Percentiles rank a stretch among this genome's conserved stretches.
These are phyloP conservation scores for Belgica antarctica DNA, from an alignment of 2,888 invertebrate genomes.

Conservation along the genomic window DNA sequence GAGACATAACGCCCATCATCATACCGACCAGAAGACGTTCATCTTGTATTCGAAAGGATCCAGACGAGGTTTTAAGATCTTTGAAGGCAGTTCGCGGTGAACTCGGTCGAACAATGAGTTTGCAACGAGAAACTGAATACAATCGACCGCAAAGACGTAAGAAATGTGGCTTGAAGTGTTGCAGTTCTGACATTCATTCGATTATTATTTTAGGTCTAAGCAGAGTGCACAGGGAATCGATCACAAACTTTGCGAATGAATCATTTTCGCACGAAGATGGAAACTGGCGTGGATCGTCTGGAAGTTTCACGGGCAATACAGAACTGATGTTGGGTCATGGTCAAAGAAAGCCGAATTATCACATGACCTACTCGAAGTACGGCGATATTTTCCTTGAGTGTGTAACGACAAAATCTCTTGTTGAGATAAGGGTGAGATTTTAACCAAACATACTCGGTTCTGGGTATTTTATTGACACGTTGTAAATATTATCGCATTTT, in stretches of 20 bases:
- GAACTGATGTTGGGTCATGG: conserved; percentile 67
- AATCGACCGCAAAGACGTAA: conserved; percentile 50
- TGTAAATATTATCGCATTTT: too few relatives aligned
- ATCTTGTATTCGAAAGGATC: conserved; percentile 77
- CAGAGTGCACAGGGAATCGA: neutral
- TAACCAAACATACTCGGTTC: too few relatives aligned
- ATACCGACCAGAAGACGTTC: conserved; percentile 73
- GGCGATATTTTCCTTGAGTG: conserved; percentile 86
- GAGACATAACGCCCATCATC: conserved; percentile 54
- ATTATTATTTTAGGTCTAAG: neutral
- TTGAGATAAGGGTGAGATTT: conserved; percentile 16
- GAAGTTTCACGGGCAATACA: neutral
- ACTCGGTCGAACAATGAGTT: conserved; percentile 77
- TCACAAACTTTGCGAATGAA: neutral
- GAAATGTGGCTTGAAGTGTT: neutral
- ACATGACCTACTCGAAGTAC: conserved; percentile 65
- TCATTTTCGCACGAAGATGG: neutral
- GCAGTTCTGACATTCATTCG: neutral
- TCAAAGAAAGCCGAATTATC: conserved; percentile 76
- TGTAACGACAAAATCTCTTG: conserved; percentile 48
- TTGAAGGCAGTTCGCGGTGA: conserved; percentile 80
- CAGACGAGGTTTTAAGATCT: conserved; percentile 78
- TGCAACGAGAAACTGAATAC: conserved; percentile 61
- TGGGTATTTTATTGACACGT: too few relatives aligned
- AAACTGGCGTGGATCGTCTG: conserved; percentile 9